These are phyloP conservation scores for Carassius auratus DNA, from an alignment of 2,113 vertebrate species.

Conservation along the genomic window DNA sequence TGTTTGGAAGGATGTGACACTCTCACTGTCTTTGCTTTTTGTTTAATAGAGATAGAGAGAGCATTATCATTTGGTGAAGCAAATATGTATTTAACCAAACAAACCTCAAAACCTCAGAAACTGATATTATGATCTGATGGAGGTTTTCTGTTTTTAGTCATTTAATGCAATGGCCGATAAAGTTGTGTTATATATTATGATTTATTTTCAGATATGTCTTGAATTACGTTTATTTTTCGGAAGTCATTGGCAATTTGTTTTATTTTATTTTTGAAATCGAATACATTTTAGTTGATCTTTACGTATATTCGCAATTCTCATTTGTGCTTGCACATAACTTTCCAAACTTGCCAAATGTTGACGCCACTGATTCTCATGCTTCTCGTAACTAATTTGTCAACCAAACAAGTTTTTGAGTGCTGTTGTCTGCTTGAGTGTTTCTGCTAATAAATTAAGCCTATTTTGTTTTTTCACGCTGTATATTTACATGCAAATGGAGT, in stretches of 20 bases:
- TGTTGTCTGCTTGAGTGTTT: background rate
- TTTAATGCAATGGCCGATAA: background rate
- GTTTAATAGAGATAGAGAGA: background rate
- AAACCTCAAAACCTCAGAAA: background rate
- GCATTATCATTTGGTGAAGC: background rate
- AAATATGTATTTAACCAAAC: conserved; percentile 1
- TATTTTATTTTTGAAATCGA: no score
- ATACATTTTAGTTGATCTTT: no score
- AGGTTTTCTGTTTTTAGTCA: background rate
- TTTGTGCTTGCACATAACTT: background rate
- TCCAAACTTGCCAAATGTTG: background rate
- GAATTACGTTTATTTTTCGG: no score
- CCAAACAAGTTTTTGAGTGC: background rate
- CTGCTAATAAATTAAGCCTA: background rate
- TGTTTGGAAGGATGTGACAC: background rate
- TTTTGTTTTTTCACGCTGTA: background rate
- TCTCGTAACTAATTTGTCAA: background rate
- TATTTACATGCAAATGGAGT: background rate
- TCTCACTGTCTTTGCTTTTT: background rate
- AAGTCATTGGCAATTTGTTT: no score
- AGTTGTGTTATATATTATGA: no score
- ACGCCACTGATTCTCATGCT: background rate
- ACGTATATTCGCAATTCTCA: no score
- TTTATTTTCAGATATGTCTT: no score
- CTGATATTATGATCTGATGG: background rate